Evolutionary conservation across 2,888 invertebrate species (phyloP).

Genomic region (Notocelia uddmanniana): DNA sequence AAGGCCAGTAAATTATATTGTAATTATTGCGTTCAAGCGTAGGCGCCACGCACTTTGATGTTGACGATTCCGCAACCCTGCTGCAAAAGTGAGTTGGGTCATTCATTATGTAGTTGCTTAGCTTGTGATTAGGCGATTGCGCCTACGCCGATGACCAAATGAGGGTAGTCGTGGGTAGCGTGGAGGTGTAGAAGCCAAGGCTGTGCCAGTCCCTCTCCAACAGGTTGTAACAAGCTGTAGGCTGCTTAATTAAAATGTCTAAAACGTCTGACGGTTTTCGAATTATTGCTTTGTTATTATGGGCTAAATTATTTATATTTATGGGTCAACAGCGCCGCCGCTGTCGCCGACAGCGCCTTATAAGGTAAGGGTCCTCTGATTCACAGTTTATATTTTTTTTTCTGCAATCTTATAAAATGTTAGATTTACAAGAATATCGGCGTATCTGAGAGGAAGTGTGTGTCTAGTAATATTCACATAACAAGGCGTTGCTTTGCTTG

Average conservation of each 20-base stretch:
- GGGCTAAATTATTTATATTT: conserved; percentile 55
- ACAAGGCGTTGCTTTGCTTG: neutral
- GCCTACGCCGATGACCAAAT: conserved; percentile 83
- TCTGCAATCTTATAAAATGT: conserved; percentile 1
- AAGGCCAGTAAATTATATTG: conserved; percentile 58
- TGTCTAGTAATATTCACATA: neutral
- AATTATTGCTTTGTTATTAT: conserved; percentile 48
- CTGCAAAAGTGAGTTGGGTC: conserved; percentile 72
- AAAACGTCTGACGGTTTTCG: conserved; percentile 64
- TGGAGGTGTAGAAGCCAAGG: conserved; percentile 84
- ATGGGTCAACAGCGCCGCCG: conserved; percentile 54
- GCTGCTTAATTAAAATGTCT: conserved; percentile 79
- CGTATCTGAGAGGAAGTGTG: neutral
- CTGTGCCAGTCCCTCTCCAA: conserved; percentile 78
- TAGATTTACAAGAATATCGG: neutral
- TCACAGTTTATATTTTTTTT: conserved; percentile 36
- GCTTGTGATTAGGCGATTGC: conserved; percentile 75
- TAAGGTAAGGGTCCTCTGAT: conserved; percentile 43
- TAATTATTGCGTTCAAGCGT: conserved; percentile 70
- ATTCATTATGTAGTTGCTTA: conserved; percentile 81
- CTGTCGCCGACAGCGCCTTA: conserved; percentile 38
- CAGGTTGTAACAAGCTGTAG: conserved; percentile 75
- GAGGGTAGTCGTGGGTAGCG: conserved; percentile 83
- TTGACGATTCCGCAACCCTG: conserved; percentile 75
- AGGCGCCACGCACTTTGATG: conserved; percentile 73